phyloP scores from a whole-genome alignment of 2,888 invertebrate species.

The Boloria selene region DNA sequence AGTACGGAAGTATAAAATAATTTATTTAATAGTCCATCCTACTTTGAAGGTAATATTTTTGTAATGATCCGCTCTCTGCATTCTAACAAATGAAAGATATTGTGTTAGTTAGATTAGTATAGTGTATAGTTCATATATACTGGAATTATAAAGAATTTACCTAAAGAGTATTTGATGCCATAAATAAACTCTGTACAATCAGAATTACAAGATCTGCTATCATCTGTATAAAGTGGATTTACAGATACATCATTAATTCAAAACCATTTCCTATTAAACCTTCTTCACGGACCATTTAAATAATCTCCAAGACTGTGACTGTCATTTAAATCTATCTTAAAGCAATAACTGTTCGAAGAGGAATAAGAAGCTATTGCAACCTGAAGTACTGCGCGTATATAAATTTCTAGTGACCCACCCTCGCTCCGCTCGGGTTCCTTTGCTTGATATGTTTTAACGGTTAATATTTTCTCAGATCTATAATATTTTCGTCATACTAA shows the following conservation, averaged over 20 bases:
- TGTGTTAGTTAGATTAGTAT: too few species aligned
- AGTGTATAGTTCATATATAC: too few species aligned
- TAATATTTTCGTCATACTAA: too few species aligned
- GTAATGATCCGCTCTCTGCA: too few species aligned
- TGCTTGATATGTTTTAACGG: too few species aligned
- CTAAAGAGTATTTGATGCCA: conserved; percentile 43
- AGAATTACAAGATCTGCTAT: conserved; percentile 18
- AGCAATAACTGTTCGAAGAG: conserved; percentile 25
- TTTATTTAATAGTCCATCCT: background rate
- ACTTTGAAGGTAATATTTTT: too few species aligned
- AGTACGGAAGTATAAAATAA: background rate
- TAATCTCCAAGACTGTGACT: conserved; percentile 30
- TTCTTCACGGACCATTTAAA: conserved; percentile 31
- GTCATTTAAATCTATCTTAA: conserved; percentile 33
- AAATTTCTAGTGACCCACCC: background rate
- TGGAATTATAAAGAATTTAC: conserved; percentile 25
- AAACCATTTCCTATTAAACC: conserved; percentile 33
- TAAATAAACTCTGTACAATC: conserved; percentile 33
- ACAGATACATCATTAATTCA: conserved; percentile 33
- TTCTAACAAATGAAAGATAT: too few species aligned
- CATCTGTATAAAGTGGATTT: conserved; percentile 33
- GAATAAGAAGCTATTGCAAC: conserved; percentile 25
- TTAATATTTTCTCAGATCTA: too few species aligned
- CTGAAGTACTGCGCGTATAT: conserved; percentile 23
- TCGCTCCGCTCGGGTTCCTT: too few species aligned